Percentiles rank a stretch among this genome's conserved stretches.
These are phyloP conservation scores for Drosophila willistoni DNA, from an alignment of 1,140 invertebrate species.

Conservation along the genomic window DNA sequence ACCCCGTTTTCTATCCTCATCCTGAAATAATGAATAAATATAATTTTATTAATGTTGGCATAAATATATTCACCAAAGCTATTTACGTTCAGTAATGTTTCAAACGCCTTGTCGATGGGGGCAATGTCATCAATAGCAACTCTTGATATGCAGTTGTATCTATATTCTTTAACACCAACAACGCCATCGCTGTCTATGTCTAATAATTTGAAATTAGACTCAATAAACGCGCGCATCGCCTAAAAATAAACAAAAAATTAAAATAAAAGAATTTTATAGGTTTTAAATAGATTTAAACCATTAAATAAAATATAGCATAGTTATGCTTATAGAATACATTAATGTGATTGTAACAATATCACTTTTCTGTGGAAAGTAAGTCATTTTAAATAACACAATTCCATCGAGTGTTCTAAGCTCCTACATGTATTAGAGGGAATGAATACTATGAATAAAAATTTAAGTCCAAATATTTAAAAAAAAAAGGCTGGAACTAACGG, in stretches of 20 bases:
- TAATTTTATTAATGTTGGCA: background rate
- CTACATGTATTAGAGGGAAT: too few relatives aligned
- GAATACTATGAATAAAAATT: too few relatives aligned
- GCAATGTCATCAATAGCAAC: slow-evolving; percentile 90
- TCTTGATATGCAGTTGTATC: slow-evolving; percentile 91
- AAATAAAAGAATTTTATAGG: background rate
- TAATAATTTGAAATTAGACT: slow-evolving; percentile 91
- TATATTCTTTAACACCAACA: slow-evolving; percentile 90
- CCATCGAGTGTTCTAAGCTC: too few relatives aligned
- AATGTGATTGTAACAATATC: too few relatives aligned
- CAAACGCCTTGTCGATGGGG: slow-evolving; percentile 90
- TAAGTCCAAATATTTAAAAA: too few relatives aligned
- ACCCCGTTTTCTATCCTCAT: slow-evolving; percentile 90
- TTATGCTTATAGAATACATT: too few relatives aligned
- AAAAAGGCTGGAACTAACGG: too few relatives aligned
- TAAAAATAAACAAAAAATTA: slow-evolving; percentile 64
- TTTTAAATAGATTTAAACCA: too few relatives aligned
- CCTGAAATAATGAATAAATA: slow-evolving; percentile 83
- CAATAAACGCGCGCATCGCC: slow-evolving; percentile 92
- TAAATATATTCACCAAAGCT: slow-evolving; percentile 31
- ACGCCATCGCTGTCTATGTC: slow-evolving; percentile 92
- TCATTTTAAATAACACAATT: too few relatives aligned
- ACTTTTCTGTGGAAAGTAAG: too few relatives aligned
- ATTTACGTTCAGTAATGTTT: slow-evolving; percentile 90
- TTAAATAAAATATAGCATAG: too few relatives aligned